A percentile compares a stretch with the other conserved stretches of the same genome.
phyloP scores from a whole-genome alignment of 2,113 vertebrate species.

The Clinocottus analis region DNA sequence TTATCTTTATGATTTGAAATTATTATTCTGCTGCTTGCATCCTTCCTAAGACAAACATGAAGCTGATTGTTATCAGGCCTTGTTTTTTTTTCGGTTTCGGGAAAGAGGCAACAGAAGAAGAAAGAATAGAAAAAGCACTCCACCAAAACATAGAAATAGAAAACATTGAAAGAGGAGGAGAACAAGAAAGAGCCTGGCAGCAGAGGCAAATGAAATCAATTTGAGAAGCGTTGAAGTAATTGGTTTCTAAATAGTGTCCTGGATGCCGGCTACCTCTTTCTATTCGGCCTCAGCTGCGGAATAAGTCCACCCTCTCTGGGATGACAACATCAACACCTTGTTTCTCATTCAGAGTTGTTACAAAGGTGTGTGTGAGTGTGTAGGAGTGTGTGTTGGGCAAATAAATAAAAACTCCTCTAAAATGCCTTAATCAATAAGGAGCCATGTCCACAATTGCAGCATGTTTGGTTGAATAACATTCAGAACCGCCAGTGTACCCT shows the following conservation, averaged over 20 bases:
- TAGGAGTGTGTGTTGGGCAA: not conserved
- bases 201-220: slow-evolving; percentile 79
- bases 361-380: slow-evolving; percentile 22
- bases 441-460: slow-evolving; percentile 11
- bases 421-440: slow-evolving; percentile 37
- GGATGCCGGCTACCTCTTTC: slow-evolving; percentile 67
- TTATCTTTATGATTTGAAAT: slow-evolving; percentile 62
- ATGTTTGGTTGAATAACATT: slow-evolving; percentile 41
- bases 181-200: slow-evolving; percentile 35
- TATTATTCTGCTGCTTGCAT: slow-evolving; percentile 58
- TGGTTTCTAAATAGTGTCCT: slow-evolving; percentile 80
- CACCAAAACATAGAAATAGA: slow-evolving; percentile 3
- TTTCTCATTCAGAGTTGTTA: slow-evolving; percentile 43
- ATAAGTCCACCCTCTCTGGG: slow-evolving; percentile 54
- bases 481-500: slow-evolving; percentile 23
- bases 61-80: slow-evolving; percentile 46
- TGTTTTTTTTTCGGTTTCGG: not conserved
- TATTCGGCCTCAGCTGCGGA: slow-evolving; percentile 50
- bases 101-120: not conserved
- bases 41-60: slow-evolving; percentile 46
- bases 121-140: slow-evolving; percentile 7
- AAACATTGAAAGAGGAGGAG: slow-evolving; percentile 4
- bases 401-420: slow-evolving; percentile 30
- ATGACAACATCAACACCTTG: slow-evolving; percentile 62
- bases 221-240: slow-evolving; percentile 76